These are phyloP conservation scores for Cossypha dichroa DNA, from an alignment of 2,797 vertebrate species.

Conservation along the genomic window DNA sequence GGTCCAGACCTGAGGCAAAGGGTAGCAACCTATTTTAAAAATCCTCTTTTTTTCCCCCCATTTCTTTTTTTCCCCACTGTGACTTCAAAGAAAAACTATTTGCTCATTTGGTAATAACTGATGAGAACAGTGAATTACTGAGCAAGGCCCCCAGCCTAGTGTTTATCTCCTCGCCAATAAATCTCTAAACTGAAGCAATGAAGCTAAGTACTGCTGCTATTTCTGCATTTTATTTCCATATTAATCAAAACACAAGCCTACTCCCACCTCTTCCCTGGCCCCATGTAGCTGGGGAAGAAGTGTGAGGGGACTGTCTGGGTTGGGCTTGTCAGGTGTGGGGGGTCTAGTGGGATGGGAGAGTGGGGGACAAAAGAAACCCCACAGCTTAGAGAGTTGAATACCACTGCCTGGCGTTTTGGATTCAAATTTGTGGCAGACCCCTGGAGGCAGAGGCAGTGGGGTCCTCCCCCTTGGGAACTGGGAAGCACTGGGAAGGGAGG, in stretches of 20 bases:
- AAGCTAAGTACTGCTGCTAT: conserved; percentile 61
- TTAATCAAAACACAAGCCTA: conserved; percentile 64
- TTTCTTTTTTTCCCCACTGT: background rate
- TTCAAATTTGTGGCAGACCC: background rate
- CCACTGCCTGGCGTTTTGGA: background rate
- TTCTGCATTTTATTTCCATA: conserved; percentile 69
- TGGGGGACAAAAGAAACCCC: background rate
- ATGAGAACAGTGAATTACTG: conserved; percentile 37
- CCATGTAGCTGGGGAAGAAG: background rate
- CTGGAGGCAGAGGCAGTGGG: accelerated
- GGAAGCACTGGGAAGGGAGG: background rate
- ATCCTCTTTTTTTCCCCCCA: accelerated
- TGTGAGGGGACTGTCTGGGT: accelerated
- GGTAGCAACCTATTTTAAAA: background rate
- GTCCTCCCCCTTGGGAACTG: background rate
- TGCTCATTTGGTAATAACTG: conserved; percentile 61
- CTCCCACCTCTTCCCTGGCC: background rate
- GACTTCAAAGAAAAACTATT: conserved; percentile 49
- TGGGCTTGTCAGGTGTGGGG: background rate
- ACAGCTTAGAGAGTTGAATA: background rate
- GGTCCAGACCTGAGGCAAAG: background rate
- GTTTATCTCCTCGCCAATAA: conserved; percentile 67
- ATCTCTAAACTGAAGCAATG: conserved; percentile 63
- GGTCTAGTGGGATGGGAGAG: too few species aligned
- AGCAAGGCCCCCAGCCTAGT: conserved; percentile 25